Conservation (phyloP, 1,140 invertebrate species). For the Scaptomyza montana region DNA sequence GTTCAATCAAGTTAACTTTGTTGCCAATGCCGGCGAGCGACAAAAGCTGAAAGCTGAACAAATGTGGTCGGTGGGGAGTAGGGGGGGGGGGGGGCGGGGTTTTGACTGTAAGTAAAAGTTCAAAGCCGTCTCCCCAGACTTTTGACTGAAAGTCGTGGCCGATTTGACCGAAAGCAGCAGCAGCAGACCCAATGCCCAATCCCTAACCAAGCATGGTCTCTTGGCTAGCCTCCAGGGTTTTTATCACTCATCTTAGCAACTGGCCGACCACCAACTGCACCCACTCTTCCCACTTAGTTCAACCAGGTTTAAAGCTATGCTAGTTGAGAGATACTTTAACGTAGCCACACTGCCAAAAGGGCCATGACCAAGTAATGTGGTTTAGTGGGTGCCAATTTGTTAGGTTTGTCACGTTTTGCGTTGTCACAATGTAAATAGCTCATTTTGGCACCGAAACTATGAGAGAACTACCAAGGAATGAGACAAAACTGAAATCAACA, state of each 20-base stretch:
- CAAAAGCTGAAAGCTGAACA: conserved; percentile 31
- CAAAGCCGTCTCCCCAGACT: conserved; percentile 64
- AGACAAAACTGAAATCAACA: conserved; percentile 7
- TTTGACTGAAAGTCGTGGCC: conserved; percentile 76
- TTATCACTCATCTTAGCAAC: conserved; percentile 67
- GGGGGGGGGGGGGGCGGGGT: neutral
- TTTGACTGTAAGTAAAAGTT: conserved; percentile 51
- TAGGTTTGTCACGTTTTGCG: conserved; percentile 64
- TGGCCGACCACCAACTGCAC: conserved; percentile 2
- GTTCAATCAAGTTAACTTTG: conserved; percentile 83
- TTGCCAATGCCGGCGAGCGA: conserved; percentile 62
- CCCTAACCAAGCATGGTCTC: neutral
- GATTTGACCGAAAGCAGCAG: conserved; percentile 60
- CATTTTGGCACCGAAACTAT: conserved; percentile 45
- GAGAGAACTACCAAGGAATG: conserved; percentile 23
- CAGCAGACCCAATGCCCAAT: conserved; percentile 14
- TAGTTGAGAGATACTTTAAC: conserved; percentile 51
- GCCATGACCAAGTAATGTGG: conserved; percentile 64
- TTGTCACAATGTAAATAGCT: conserved; percentile 55
- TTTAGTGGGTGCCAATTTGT: conserved; percentile 69
- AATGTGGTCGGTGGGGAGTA: conserved; percentile 3
- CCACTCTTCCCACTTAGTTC: conserved; percentile 26
- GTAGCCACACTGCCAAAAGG: conserved; percentile 10
- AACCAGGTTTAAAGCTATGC: conserved; percentile 64
- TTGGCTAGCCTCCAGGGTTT: conserved; percentile 30